Evolutionary conservation across 2,113 vertebrate genomes (phyloP), one percentile per base, ranked within the genome.

Genomic region (Thunnus maccoyii): DNA sequence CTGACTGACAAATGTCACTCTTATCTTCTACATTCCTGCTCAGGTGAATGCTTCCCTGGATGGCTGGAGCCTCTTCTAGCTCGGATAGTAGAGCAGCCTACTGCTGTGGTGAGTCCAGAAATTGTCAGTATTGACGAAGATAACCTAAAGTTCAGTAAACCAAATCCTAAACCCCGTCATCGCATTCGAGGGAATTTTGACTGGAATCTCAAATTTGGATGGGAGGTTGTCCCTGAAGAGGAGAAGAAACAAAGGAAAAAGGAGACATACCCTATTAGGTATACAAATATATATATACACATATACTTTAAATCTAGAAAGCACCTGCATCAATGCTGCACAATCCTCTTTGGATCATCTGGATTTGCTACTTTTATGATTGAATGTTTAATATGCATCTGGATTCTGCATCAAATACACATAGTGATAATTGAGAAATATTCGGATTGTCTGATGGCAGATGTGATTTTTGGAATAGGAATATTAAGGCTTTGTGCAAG

Each of bases 61-160:
- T 98, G 97, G 96, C 86, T 98, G 89, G 96, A 97, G 81, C 96
- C 97, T 50, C 95, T 97, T 16, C 82, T 97, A n/a, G 95, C 95
- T 4, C 95, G 96, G 47, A 96, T 97, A 12, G 93, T 91, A 0
- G 92, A 97, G 72, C 91, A 96, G 14, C 91, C 94, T 64, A 95
- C 87, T 0, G 95, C 92, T 0, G 96, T 97, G 0, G 96, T 97
- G 30, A 97, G 96, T 85, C 97, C 96, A 0, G 94, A 95, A 78
- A 97, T 97, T 0, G 85, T 90, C 81, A 90, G 83, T 83, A 97
- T 97, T 2, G 91, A 97, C 80, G 83, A 94, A 20, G 84, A 96
- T 78, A 95, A 90, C 64, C 95, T 97, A 0, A 86, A 93, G 83
- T 96, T 97, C 86, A 87, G 75, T 71, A 96, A 92, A 75, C 96